These are phyloP conservation scores for Burhinus bistriatus DNA, from an alignment of 2,113 vertebrate species.

Conservation along the genomic window DNA sequence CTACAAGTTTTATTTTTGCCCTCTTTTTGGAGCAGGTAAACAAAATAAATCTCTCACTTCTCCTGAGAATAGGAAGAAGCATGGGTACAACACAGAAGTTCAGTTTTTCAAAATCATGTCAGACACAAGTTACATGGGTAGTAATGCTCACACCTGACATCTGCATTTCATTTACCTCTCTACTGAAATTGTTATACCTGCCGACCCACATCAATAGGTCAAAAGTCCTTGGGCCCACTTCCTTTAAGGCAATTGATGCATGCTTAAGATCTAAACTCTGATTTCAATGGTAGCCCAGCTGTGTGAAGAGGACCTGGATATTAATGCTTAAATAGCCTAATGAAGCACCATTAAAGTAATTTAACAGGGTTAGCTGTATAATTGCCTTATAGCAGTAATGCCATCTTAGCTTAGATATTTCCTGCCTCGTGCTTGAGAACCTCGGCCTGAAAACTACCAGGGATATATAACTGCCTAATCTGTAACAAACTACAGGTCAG, in stretches of 20 bases:
- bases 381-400: neutral
- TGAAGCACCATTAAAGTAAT: neutral
- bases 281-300: neutral
- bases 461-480: neutral
- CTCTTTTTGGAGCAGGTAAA: neutral
- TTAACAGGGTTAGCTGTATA: neutral
- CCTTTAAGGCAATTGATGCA: neutral
- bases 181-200: neutral
- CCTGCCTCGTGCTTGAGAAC: neutral
- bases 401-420: neutral
- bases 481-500: neutral
- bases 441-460: neutral
- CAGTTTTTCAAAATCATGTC: neutral
- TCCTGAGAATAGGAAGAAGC: neutral
- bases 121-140: neutral
- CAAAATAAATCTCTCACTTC: neutral
- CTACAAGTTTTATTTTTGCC: neutral
- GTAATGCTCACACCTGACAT: neutral
- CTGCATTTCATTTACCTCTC: neutral
- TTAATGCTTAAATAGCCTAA: neutral
- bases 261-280: neutral
- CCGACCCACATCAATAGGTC: rapidly evolving
- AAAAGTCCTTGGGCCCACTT: neutral
- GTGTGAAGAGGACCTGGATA: neutral
- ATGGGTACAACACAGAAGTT: neutral